A percentile compares a stretch with the other conserved stretches of the same genome.
Conservation (phyloP, 2,888 invertebrate species). For the Sminthurinus aureus region DNA sequence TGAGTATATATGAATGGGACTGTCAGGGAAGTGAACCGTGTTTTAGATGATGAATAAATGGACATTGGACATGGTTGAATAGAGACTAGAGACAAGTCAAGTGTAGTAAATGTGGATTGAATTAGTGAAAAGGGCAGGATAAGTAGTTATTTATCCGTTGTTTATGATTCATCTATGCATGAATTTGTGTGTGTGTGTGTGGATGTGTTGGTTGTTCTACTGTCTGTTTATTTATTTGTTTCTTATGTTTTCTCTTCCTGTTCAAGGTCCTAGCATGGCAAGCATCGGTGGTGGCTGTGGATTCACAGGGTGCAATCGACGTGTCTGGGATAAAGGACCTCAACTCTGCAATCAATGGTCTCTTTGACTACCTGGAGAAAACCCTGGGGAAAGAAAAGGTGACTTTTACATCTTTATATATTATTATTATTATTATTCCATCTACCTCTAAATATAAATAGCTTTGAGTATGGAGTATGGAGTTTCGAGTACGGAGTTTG, state of each 20-base stretch:
- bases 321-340: conserved; percentile 68
- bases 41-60: neutral
- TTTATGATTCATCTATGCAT: conserved; percentile 12
- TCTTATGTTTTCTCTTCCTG: conserved; percentile 32
- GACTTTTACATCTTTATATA: conserved; percentile 56
- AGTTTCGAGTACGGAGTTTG: too few species aligned
- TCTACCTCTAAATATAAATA: too few species aligned
- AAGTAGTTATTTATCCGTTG: conserved; percentile 17
- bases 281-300: conserved; percentile 71
- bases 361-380: conserved; percentile 74
- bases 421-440: too few species aligned
- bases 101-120: neutral
- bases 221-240: conserved; percentile 10
- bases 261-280: conserved; percentile 70
- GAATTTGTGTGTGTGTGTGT: too few species aligned
- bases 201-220: too few species aligned
- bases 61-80: too few species aligned
- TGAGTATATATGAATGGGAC: too few species aligned
- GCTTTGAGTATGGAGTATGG: too few species aligned
- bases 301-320: conserved; percentile 68
- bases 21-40: too few species aligned
- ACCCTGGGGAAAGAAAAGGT: conserved; percentile 74
- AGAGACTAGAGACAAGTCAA: neutral
- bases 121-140: neutral
- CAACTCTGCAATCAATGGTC: conserved; percentile 71